Evolutionary conservation across 2,888 invertebrate genomes (phyloP), one percentile per base, ranked within the genome.

Genomic region (Tillus elongatus): DNA sequence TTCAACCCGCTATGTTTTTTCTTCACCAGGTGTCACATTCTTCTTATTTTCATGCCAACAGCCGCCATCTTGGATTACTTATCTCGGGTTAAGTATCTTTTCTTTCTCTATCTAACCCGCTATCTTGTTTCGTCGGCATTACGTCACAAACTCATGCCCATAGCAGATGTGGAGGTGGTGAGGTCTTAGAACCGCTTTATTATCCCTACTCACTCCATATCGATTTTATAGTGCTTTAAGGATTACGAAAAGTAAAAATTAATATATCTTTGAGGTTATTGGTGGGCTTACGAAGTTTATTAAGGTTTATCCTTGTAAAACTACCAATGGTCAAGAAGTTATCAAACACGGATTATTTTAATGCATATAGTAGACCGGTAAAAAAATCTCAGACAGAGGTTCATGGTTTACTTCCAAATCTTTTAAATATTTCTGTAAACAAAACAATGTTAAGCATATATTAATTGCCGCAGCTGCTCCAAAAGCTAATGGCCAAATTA

Each of bases 401-500:
- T 39, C 49, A 0, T 37, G 41, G n/a, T 54, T 56, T 27, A 56
- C 52, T 1, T 49, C 51, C 0, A 28, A 33, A 2, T 40, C 41
- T 12, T 57, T 57, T 32, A 40, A 44, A 13, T 35, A 46, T 13
- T 55, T 48, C 35, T 3, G 50, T 3, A 11, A 40, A n/a, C 16
- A 40, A 2, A 34, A 42, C 9, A 40, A 32, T 10, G 47, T 57
- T 4, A 34, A 45, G 26, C 53, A 52, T 29, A 43, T 53, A 10
- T 39, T 47, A 13, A 45, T 54, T 3, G 53, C 56, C 4, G 43
- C 47, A 2, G 47, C 38, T 3, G 47, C 48, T 1, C 56, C 56
- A 2, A 44, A 52, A 19, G 51, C 53, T 1, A 57, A 58, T 34
- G 53, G 57, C 1, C 54, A 58, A 39, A 44, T 45, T 3, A 49